Evolutionary conservation across 1,140 invertebrate genomes (phyloP), one percentile per base, ranked within the genome.

Genomic region (Nasonia vitripennis): DNA sequence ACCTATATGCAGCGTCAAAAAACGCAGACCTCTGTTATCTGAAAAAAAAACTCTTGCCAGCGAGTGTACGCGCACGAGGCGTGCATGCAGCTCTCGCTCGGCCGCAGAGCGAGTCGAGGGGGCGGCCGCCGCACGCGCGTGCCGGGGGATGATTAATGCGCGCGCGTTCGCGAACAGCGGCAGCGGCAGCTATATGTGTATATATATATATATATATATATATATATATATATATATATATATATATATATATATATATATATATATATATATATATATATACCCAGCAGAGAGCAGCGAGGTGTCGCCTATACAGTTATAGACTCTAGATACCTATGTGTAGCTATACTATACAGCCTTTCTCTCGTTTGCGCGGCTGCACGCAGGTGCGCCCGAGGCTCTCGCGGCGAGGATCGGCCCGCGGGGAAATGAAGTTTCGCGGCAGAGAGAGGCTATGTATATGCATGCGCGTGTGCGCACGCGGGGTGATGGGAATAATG

Each of bases 71-170:
- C 55, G 9, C 27, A 34, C 23, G 70, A 27, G 70, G 70, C 23
- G 23, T 11, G 70, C 10, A 17, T 45, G 73, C 20, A 45, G 34
- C 27, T 45, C 41, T 41, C 12, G 73, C 73, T 11, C 31, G 31
- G 34, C 34, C 31, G 27, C 7, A 34, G 2, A 34, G 68, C 1
- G 70, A 34, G 70, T 27, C 31, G 73, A 34, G 73, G 20, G 73
- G 73, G 37, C 20, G 73, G 73, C 71, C 17, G 62, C 14, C 67
- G 67, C 62, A 62, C 74, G 78, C 62, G 71, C 67, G 51, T n/a
- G 55, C 45, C 68, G 77, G 81, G 27, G 75, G 41, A 34, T 77
- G 20, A 45, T 48, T 48, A 71, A 71, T 71, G 68, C 68, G 68
- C 68, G 68, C 68, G 55, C 68, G 68, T 34, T 71, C 68, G 68